Evolutionary conservation across 2,797 vertebrate genomes (phyloP).

Genomic region (Sparidentex hasta): DNA sequence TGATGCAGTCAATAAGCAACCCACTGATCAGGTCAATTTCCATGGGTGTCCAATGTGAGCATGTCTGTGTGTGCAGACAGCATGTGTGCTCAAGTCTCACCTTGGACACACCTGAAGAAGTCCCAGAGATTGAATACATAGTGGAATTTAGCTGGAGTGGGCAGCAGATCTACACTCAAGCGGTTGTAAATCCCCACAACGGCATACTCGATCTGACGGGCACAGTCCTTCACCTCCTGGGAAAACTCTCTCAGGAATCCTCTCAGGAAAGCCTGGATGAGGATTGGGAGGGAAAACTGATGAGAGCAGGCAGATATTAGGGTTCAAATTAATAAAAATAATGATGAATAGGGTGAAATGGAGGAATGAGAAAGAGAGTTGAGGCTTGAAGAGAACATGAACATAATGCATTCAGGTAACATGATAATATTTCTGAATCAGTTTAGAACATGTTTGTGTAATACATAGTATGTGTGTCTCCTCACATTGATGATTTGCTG

Average conservation of each 20-base stretch:
- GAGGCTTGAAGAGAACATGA: neutral
- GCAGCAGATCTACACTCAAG: slow-evolving; percentile 91
- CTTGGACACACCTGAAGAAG: slow-evolving; percentile 93
- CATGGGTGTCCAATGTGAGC: neutral
- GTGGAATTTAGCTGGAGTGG: slow-evolving; percentile 92
- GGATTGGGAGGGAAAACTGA: slow-evolving; percentile 6
- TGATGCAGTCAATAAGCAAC: neutral
- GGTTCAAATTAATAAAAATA: slow-evolving; percentile 3
- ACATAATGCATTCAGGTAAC: neutral
- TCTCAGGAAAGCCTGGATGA: slow-evolving; percentile 87
- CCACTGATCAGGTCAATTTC: neutral
- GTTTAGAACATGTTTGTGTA: neutral
- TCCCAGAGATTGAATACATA: slow-evolving; percentile 92
- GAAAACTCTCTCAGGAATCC: slow-evolving; percentile 90
- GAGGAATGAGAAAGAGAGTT: neutral
- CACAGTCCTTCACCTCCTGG: slow-evolving; percentile 84
- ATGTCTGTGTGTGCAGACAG: neutral
- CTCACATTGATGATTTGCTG: slow-evolving; percentile 92
- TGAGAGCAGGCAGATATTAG: neutral
- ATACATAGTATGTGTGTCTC: neutral
- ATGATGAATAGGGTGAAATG: neutral
- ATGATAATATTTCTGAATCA: accelerated
- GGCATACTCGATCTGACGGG: slow-evolving; percentile 87
- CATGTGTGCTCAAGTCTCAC: slow-evolving; percentile 68
- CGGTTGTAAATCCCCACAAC: slow-evolving; percentile 91